Evolutionary conservation across 2,888 invertebrate species (phyloP), one percentile per base, ranked within the genome.

Genomic region (Macroteleia sp.): DNA sequence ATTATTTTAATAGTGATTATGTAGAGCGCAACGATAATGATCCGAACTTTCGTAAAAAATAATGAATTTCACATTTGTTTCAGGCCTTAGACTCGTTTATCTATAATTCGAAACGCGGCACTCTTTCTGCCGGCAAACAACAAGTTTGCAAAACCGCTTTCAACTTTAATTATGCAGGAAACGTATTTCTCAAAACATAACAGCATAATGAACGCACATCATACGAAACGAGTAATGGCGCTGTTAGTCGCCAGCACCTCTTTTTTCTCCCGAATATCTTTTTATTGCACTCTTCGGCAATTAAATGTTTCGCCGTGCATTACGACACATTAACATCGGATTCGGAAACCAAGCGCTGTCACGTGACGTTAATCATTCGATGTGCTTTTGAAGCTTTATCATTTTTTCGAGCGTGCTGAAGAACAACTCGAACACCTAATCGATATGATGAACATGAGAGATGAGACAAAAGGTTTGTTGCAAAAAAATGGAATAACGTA

Each of bases 401-500:
- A 16, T 42, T 54, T 50, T 32, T 32, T 69, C 79, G 77, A 85
- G 82, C 82, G 79, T 79, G 81, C 64, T 81, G 80, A 79, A 82
- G 81, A 76, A 80, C 83, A 80, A 84, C 74, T 83, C 81, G 80
- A 82, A 76, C 79, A 75, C 67, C 67, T 79, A 83, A 86, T 86
- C 86, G 86, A 87, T 86, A 79, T 77, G 59, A 57, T 42, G 67
- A 64, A 67, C 77, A 46, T 67, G 79, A 56, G 52, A 67, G 81
- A 82, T 82, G 70, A 42, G 57, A 70, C 67, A 69, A 81, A 79
- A 83, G 80, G 75, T 78, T 80, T 78, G 83, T 81, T 81, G 82
- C 80, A 81, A 86, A 85, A 84, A 86, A 85, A 82, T 86, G 82
- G 83, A 85, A 86, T 86, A 86, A 85, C 86, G 85, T 81, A 79